These are phyloP conservation scores for Bombus turneri DNA, from an alignment of 1,140 invertebrate genomes.

Conservation along the genomic window DNA sequence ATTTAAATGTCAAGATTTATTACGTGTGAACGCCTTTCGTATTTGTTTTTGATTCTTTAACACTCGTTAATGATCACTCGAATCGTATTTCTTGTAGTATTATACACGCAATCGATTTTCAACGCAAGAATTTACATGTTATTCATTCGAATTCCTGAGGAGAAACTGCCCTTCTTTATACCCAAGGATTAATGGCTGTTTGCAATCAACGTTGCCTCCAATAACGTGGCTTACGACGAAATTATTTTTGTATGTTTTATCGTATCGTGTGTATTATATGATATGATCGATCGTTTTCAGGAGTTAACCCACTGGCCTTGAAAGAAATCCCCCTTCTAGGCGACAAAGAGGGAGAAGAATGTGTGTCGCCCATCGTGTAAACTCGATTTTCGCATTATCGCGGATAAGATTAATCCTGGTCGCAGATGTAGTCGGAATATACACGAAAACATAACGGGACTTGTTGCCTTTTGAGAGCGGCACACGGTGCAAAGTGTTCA, in stretches of 20 bases:
- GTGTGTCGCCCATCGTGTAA: not conserved
- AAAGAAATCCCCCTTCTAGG: slow-evolving; percentile 22
- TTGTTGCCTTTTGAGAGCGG: not conserved
- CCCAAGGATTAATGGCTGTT: not conserved
- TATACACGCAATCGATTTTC: too few species aligned
- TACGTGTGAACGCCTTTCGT: too few species aligned
- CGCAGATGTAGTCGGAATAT: not conserved
- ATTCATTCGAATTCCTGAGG: not conserved
- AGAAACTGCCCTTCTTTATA: not conserved
- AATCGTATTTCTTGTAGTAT: too few species aligned
- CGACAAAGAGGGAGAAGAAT: too few species aligned
- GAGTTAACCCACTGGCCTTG: slow-evolving; percentile 61
- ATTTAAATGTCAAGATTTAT: too few species aligned
- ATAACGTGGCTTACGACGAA: too few species aligned
- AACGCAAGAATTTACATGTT: not conserved
- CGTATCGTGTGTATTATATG: too few species aligned
- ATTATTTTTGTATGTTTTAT: too few species aligned
- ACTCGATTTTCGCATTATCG: not conserved
- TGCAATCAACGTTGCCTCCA: not conserved
- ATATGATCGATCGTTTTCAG: slow-evolving; percentile 44
- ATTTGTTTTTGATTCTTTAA: too few species aligned
- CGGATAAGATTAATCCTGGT: not conserved
- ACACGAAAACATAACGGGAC: slow-evolving; percentile 9
- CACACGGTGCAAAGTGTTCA: not conserved
- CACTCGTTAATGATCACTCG: not conserved